A percentile compares a stretch with the other conserved stretches of the same genome.
These are phyloP conservation scores for Tetranychus truncatus DNA, from an alignment of 2,888 invertebrate species.

Conservation along the genomic window DNA sequence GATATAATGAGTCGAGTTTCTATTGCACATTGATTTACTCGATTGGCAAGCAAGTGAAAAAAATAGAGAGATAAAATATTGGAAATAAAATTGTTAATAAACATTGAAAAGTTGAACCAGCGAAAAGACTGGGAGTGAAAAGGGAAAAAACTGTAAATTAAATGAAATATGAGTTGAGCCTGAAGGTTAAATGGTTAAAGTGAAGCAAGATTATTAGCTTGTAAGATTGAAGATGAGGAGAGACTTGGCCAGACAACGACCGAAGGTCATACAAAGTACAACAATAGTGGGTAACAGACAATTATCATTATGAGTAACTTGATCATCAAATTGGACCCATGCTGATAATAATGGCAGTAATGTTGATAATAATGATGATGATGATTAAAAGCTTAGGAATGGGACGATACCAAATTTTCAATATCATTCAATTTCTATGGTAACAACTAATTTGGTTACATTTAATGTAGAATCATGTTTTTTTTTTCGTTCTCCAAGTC, in stretches of 20 bases:
- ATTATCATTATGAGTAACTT: constrained; percentile 1
- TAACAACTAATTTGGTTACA: neutral
- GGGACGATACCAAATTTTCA: neutral
- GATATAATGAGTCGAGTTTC: no score
- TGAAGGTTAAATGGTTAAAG: neutral
- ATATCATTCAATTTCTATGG: constrained; percentile 1
- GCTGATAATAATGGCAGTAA: neutral
- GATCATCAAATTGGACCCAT: constrained; percentile 1
- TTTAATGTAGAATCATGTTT: neutral
- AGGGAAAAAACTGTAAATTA: neutral
- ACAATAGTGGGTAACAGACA: neutral
- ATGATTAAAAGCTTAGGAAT: neutral
- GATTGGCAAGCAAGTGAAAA: no score
- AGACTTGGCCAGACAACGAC: neutral
- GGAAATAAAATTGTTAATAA: no score
- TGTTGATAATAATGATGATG: neutral
- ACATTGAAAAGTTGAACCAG: no score
- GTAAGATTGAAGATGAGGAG: neutral
- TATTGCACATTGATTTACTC: no score
- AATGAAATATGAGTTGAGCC: neutral
- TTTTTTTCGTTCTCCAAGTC: neutral
- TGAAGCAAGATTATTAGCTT: neutral
- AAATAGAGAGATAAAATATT: no score
- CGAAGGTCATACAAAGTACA: neutral
- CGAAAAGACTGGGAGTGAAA: neutral